phyloP scores from a whole-genome alignment of 1,140 invertebrate genomes.

The Bombus soroeensis region DNA sequence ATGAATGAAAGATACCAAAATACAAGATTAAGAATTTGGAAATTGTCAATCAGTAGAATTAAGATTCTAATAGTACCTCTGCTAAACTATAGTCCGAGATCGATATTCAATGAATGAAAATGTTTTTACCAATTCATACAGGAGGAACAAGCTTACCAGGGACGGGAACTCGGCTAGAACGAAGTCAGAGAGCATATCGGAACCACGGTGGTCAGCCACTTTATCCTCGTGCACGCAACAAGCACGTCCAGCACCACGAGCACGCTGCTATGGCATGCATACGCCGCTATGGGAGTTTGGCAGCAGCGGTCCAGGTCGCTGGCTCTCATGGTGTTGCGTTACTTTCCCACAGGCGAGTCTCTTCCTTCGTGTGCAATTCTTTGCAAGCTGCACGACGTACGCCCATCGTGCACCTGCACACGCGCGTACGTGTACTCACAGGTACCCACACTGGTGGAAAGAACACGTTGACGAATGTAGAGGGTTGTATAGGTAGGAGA shows the following conservation, averaged over 20 bases:
- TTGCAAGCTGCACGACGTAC: constrained; percentile 44
- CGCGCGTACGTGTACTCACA: neutral
- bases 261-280: constrained; percentile 38
- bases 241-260: constrained; percentile 44
- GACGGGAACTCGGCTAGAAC: constrained; percentile 10
- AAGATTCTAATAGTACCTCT: neutral
- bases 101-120: neutral
- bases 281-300: constrained; percentile 74
- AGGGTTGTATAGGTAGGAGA: neutral
- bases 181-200: constrained; percentile 61
- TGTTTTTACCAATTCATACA: neutral
- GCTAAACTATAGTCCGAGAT: neutral
- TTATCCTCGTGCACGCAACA: constrained; percentile 48
- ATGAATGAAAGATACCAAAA: too few relatives aligned
- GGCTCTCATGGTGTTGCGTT: constrained; percentile 80
- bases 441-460: neutral
- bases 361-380: constrained; percentile 65
- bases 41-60: neutral
- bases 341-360: constrained; percentile 79
- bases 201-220: constrained; percentile 72
- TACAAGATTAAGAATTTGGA: neutral
- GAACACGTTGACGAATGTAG: neutral
- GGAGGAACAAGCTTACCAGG: neutral
- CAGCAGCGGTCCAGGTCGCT: constrained; percentile 76
- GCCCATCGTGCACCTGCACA: constrained; percentile 68